phyloP scores from a whole-genome alignment of 1,140 invertebrate genomes.

The Drosophila jambulina region DNA sequence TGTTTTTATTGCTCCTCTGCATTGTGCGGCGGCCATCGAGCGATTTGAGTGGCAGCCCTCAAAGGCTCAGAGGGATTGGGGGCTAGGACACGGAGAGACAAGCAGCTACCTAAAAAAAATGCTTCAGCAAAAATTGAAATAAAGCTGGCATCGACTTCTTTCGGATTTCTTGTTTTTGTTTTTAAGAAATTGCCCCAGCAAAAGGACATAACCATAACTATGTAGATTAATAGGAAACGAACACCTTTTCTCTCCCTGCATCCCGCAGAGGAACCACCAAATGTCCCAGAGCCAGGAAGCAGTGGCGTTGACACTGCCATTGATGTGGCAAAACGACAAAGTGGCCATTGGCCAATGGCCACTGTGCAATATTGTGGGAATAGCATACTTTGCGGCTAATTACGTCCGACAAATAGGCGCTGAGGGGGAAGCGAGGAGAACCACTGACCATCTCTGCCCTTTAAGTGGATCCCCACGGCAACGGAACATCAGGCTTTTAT shows the following conservation, averaged over 20 bases:
- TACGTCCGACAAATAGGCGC: conserved; percentile 54
- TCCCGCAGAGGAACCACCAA: not conserved
- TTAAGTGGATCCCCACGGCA: not conserved
- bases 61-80: not conserved
- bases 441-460: conserved; percentile 5
- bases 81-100: not conserved
- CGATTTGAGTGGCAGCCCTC: conserved; percentile 31
- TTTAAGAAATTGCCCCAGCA: not conserved
- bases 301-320: not conserved
- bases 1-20: conserved; percentile 15
- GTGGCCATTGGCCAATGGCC: conserved; percentile 19
- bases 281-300: conserved; percentile 31
- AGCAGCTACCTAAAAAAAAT: conserved; percentile 8
- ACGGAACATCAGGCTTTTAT: conserved; percentile 17
- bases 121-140: not conserved
- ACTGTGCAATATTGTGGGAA: conserved; percentile 43
- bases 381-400: conserved; percentile 74
- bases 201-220: not conserved
- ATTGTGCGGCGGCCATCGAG: conserved; percentile 35
- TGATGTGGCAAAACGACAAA: conserved; percentile 10
- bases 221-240: too few species aligned
- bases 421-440: not conserved
- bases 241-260: not conserved
- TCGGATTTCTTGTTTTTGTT: not conserved
- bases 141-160: not conserved